Conservation (phyloP, 37 sponge, comb jelly and placozoan species). For the Petrosia ficiformis region DNA sequence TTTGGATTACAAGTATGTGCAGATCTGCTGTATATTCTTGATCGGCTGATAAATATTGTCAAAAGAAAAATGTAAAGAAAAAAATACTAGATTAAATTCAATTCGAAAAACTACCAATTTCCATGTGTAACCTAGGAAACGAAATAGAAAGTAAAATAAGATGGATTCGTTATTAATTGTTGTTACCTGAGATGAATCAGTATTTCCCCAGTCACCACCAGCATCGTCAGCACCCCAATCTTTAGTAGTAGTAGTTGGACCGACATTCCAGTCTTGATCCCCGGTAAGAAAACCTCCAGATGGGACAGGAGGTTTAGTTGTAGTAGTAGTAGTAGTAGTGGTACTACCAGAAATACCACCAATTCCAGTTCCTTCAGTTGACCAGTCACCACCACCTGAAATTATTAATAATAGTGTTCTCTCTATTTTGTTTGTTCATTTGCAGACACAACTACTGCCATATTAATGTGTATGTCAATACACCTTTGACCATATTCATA, state of each 20-base stretch:
- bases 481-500: too few species aligned
- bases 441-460: background rate
- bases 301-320: background rate
- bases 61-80: too few species aligned
- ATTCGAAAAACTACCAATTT: constrained; percentile 19
- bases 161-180: too few species aligned
- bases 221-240: constrained; percentile 87
- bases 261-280: constrained; percentile 69
- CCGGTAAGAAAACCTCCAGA: background rate
- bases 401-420: background rate
- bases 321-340: background rate
- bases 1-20: too few species aligned
- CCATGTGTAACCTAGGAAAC: constrained; percentile 19
- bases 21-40: too few species aligned
- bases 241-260: constrained; percentile 46
- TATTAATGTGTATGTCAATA: too few species aligned
- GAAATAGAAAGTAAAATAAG: background rate
- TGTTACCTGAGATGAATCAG: constrained; percentile 35
- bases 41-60: too few species aligned
- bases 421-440: too few species aligned
- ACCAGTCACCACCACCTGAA: background rate
- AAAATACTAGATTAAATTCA: too few species aligned
- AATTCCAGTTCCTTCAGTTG: background rate
- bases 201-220: constrained; percentile 54
- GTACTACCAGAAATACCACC: background rate